A percentile compares a stretch with the other conserved stretches of the same genome.
Conservation (phyloP, 2,797 vertebrate species). For the Thalassophryne amazonica region DNA sequence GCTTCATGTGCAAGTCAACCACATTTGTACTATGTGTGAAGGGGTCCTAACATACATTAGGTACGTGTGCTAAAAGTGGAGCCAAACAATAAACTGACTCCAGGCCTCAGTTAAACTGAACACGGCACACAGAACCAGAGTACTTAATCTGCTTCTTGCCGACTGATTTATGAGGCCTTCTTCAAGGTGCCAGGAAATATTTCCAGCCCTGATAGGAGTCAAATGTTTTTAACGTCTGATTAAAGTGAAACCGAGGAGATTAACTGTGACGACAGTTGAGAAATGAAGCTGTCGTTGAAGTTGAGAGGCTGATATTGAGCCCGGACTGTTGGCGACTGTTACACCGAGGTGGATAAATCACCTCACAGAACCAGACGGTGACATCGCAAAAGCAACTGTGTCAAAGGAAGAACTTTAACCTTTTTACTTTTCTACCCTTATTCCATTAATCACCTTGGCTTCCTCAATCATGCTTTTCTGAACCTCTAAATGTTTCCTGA, state of each 20-base stretch:
- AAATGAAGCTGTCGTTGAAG: slow-evolving; percentile 5
- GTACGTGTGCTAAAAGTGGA: too few relatives aligned
- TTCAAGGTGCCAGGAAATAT: slow-evolving; percentile 38
- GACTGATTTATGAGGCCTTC: slow-evolving; percentile 41
- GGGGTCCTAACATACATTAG: too few relatives aligned
- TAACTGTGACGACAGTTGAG: slow-evolving; percentile 28
- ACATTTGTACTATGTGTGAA: too few relatives aligned
- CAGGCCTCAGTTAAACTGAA: neutral
- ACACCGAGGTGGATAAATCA: slow-evolving; percentile 41
- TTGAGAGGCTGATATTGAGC: slow-evolving; percentile 11
- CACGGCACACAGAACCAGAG: slow-evolving; percentile 1
- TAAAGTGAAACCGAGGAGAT: slow-evolving; percentile 42
- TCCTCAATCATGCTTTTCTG: neutral
- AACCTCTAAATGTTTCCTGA: neutral
- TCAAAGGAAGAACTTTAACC: slow-evolving; percentile 14
- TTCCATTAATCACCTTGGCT: neutral
- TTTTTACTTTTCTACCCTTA: slow-evolving; percentile 1
- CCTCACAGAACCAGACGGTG: neutral
- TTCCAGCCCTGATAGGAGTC: slow-evolving; percentile 43
- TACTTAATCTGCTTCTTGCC: neutral
- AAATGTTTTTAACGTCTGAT: slow-evolving; percentile 24
- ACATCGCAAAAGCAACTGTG: slow-evolving; percentile 2
- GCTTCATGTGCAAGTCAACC: too few relatives aligned
- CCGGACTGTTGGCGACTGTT: slow-evolving; percentile 5
- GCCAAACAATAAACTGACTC: too few relatives aligned